Evolutionary conservation across 1,140 invertebrate genomes (phyloP).

Genomic region (Euwallacea fornicatus): DNA sequence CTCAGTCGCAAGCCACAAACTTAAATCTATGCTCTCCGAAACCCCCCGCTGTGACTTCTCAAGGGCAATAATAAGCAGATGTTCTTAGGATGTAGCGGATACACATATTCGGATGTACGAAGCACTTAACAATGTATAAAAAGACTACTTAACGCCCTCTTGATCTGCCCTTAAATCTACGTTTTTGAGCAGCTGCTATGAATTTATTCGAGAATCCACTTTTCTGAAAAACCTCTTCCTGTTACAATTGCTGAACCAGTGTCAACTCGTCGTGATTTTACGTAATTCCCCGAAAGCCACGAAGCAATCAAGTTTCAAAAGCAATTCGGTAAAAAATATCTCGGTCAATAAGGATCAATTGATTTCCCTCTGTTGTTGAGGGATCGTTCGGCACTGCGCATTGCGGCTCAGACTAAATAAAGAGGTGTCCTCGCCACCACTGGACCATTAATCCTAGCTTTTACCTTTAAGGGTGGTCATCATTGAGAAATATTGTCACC

Average conservation of each 20-base stretch:
- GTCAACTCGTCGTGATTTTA: conserved; percentile 16
- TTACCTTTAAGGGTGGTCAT: conserved; percentile 38
- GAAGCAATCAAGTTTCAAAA: not conserved
- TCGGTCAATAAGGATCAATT: too few species aligned
- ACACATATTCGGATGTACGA: conserved; percentile 15
- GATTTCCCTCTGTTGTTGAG: too few species aligned
- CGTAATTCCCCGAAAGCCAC: not conserved
- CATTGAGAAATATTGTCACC: conserved; percentile 41
- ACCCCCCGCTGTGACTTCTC: not conserved
- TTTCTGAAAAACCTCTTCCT: conserved; percentile 41
- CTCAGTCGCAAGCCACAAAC: too few species aligned
- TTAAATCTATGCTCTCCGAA: too few species aligned
- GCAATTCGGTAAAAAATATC: not conserved
- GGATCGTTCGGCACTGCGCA: not conserved
- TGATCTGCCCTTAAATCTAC: conserved; percentile 26
- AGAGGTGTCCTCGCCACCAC: conserved; percentile 8
- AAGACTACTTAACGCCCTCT: conserved; percentile 38
- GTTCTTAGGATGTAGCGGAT: conserved; percentile 18
- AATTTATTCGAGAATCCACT: conserved; percentile 26
- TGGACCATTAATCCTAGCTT: conserved; percentile 29
- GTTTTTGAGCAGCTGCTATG: conserved; percentile 28
- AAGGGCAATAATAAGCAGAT: conserved; percentile 12
- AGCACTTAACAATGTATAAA: conserved; percentile 28
- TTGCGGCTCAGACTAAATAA: too few species aligned
- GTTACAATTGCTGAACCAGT: conserved; percentile 12